Base-by-base conservation (phyloP, 2,888 invertebrate genomes). In the Chelonus formosanus region DNA sequence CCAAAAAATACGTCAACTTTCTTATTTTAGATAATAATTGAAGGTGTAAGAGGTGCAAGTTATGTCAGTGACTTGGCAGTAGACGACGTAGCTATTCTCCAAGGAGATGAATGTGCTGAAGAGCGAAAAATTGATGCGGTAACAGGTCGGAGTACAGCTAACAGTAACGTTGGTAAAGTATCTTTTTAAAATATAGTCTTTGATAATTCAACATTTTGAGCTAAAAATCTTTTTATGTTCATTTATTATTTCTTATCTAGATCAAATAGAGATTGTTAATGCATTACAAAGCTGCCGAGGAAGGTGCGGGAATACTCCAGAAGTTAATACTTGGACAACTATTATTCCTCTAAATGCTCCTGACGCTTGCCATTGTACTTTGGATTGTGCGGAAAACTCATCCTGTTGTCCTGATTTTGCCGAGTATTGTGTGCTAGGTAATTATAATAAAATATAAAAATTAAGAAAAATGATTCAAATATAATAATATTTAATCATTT, bases 11-110 rank as follows among this genome's bases (percentile, higher is more conserved):
- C 20, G 20, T 20, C 20, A 20, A 20, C 20, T 40, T 40, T 40
- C 4, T 40, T 40, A 40, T 45, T 34, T 67, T 85, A 94, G 91
- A 90, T 95, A 35, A 85, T 94, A 3, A 88, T 95, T 53, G 93
- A 94, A 79, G 94, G 91, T 0, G 86, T 91, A 0, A 85, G 91
- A 40, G 93, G 93, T 0, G 73, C 75, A 0, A 87, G 87, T 32
- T 91, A 89, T 71, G 88, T 90, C 5, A 92, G 93, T 62, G 94
- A 94, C 78, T 91, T 92, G 44, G 94, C 94, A 0, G 88, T 95
- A 8, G 95, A 95, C 73, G 95, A 95, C 78, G 89, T 95, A 0
- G 86, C 87, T 5, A 84, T 94, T 40, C 84, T 90, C 36, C 87
- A 88, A 43, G 88, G 87, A 0, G 84, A 85, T 0, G 86, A 89